Conservation (phyloP, 2,113 vertebrate species). For the Eptesicus fuscus region DNA sequence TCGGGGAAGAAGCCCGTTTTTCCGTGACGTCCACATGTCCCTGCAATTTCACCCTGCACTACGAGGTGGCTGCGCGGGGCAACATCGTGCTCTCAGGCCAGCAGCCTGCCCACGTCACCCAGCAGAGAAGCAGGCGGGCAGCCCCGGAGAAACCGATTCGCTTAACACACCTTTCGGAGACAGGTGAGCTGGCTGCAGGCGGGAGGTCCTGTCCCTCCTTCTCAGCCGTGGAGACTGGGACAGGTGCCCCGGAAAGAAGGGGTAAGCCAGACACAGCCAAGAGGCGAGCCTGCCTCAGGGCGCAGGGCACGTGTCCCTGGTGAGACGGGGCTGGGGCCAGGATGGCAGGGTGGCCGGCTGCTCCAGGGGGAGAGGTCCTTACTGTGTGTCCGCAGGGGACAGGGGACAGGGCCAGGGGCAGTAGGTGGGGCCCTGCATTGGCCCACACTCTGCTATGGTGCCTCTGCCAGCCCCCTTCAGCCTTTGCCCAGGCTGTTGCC, state of each 20-base stretch:
- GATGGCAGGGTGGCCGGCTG: neutral
- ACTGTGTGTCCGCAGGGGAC: neutral
- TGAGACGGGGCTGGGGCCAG: neutral
- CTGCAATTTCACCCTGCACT: slow-evolving; percentile 93
- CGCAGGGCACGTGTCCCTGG: neutral
- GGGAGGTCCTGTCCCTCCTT: rapidly evolving
- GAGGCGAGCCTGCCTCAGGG: neutral
- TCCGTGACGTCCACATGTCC: slow-evolving; percentile 91
- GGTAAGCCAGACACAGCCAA: neutral
- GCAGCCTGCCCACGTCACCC: slow-evolving; percentile 82
- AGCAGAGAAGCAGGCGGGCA: slow-evolving; percentile 83
- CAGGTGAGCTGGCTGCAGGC: slow-evolving; percentile 70
- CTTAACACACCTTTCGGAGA: slow-evolving; percentile 73
- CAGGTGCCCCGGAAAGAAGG: neutral
- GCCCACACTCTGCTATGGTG: neutral
- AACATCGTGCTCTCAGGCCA: slow-evolving; percentile 91
- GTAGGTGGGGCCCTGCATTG: neutral
- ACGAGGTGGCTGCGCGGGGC: slow-evolving; percentile 90
- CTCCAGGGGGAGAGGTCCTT: neutral
- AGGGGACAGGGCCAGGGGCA: neutral
- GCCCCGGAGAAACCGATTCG: slow-evolving; percentile 81
- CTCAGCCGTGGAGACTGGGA: neutral
- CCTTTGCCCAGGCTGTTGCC: neutral
- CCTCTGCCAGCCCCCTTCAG: neutral
- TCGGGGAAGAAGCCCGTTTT: slow-evolving; percentile 88